Percentiles rank a stretch among this genome's conserved stretches.
Evolutionary conservation across 1,140 invertebrate genomes (phyloP).

Genomic region (Habropoda laboriosa): DNA sequence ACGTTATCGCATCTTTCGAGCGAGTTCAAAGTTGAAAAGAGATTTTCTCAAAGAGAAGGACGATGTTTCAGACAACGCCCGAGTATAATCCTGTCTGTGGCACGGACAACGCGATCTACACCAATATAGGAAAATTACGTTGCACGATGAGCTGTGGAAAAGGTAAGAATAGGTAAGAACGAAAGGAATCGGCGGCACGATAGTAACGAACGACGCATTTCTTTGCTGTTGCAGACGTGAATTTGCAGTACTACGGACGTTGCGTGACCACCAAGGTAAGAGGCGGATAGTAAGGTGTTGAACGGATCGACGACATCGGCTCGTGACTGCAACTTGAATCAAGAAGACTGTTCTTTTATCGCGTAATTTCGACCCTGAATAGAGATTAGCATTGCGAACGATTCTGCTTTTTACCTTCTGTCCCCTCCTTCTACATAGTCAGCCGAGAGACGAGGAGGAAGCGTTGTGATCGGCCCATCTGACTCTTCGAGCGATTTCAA

Average conservation of each 20-base stretch:
- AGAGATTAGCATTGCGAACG: too few relatives aligned
- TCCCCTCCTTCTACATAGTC: too few relatives aligned
- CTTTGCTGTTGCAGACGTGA: slow-evolving; percentile 38
- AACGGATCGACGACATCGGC: background rate
- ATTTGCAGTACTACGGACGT: background rate
- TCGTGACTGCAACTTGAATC: too few relatives aligned
- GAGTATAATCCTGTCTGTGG: slow-evolving; percentile 89
- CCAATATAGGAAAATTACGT: slow-evolving; percentile 83
- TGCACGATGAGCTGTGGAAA: slow-evolving; percentile 85
- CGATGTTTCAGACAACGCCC: slow-evolving; percentile 77
- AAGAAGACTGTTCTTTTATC: background rate
- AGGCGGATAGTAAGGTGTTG: background rate
- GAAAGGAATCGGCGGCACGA: too few relatives aligned
- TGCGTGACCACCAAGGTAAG: slow-evolving; percentile 7
- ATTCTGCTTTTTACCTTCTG: too few relatives aligned
- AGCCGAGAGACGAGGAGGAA: slow-evolving; percentile 45
- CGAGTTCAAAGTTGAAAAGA: background rate
- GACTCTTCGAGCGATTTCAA: slow-evolving; percentile 77
- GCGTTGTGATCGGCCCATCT: slow-evolving; percentile 77
- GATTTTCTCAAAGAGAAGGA: too few relatives aligned
- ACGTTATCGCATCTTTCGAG: background rate
- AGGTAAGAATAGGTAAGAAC: too few relatives aligned
- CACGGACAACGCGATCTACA: slow-evolving; percentile 84
- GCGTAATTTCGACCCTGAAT: too few relatives aligned
- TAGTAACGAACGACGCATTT: background rate